Base-by-base conservation (phyloP, 2,797 vertebrate genomes). In the Molothrus aeneus region DNA sequence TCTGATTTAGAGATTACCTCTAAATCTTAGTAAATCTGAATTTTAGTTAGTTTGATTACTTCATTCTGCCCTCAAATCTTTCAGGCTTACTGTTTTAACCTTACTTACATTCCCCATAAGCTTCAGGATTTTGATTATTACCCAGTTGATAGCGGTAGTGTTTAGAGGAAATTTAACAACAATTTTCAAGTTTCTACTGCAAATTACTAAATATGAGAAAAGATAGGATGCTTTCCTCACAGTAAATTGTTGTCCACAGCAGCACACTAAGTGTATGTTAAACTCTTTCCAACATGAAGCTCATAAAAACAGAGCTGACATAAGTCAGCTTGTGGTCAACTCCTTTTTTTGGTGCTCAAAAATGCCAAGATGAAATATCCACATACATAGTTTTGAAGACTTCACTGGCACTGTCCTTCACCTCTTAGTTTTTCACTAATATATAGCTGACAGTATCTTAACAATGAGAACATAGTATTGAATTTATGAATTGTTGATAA, bases 201-300 rank as follows among this genome's bases (percentile, higher is more conserved):
- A 88, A 93, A 59, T 89, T 95, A 77, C 43, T 95, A 95, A 96
- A 91, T 80, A 53, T 64, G 64, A 77, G 32, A 36, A 93, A 72
- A 81, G 47, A 65, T n/a, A 65, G 66, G 60, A 74, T 40, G 13
- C 13, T 89, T 93, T 80, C 43, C 54, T 47, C 19, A 21, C 25
- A 68, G 78, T 56, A 71, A 63, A 53, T 75, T 90, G 84, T 94
- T 73, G 22, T 65, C 50, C 65, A 65, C 8, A 40, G 59, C 61
- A 63, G 38, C 26, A 90, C 29, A 64, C 11, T 45, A 82, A 70
- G 32, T n/a, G 68, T 18, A 69, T 22, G 21, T 71, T 81, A 69
- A 20, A 80, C 63, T 88, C 60, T 75, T 94, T 79, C 64, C 90
- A 95, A 65, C 24, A 17, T 32, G 68, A 94, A 42, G 15, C n/a